phyloP scores from a whole-genome alignment of 2,888 invertebrate species.

The Netelia virgata region DNA sequence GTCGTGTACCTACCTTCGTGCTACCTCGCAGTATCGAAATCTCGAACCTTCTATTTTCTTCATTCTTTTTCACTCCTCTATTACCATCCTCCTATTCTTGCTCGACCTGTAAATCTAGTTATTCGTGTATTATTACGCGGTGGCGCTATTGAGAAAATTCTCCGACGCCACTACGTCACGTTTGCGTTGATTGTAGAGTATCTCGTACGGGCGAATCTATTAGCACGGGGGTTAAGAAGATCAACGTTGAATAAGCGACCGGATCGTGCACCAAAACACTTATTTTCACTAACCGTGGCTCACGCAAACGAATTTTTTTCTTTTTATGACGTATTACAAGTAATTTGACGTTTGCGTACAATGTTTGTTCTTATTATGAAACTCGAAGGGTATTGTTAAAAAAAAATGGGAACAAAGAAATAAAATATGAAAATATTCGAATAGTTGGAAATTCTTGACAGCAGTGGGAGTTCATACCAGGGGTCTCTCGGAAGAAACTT shows the following conservation, averaged over 20 bases:
- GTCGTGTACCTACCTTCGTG: slow-evolving; percentile 34
- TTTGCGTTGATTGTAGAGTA: slow-evolving; percentile 1
- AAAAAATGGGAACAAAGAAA: background rate
- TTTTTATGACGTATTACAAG: no score
- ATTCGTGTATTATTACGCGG: slow-evolving; percentile 25
- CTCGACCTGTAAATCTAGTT: background rate
- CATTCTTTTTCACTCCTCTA: background rate
- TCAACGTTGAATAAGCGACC: no score
- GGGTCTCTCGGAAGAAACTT: slow-evolving; percentile 4
- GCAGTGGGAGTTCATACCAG: slow-evolving; percentile 24
- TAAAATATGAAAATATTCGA: background rate
- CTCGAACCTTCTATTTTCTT: slow-evolving; percentile 4
- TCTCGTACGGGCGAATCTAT: background rate
- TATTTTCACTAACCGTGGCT: no score
- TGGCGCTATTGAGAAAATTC: slow-evolving; percentile 26
- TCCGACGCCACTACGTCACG: slow-evolving; percentile 1
- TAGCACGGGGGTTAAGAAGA: no score
- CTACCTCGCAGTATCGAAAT: slow-evolving; percentile 20
- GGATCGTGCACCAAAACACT: no score
- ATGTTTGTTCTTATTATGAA: background rate
- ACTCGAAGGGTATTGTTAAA: background rate
- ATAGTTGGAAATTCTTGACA: slow-evolving; percentile 12
- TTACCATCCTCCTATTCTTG: background rate
- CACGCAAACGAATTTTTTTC: no score
- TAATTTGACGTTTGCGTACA: no score